These are phyloP conservation scores for Brotula barbata DNA, from an alignment of 2,797 vertebrate genomes.

Conservation along the genomic window DNA sequence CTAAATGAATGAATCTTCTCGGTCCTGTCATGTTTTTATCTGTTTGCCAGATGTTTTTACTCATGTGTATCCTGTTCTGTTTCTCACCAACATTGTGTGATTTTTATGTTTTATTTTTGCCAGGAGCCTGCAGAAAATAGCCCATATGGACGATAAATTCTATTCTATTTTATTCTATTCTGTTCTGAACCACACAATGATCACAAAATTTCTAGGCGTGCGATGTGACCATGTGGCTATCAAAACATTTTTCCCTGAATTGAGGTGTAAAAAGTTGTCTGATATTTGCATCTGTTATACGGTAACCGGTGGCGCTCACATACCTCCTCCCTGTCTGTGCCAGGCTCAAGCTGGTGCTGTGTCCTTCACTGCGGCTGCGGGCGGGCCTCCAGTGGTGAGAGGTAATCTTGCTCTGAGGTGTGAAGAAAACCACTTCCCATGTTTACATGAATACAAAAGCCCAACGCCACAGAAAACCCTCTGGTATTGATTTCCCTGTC, in stretches of 20 bases:
- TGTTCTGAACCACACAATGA: no score
- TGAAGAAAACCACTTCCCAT: slow-evolving; percentile 96
- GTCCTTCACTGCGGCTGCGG: slow-evolving; percentile 57
- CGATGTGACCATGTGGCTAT: slow-evolving; percentile 53
- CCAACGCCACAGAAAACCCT: slow-evolving; percentile 91
- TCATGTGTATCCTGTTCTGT: no score
- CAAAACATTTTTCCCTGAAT: slow-evolving; percentile 42
- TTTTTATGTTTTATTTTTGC: no score
- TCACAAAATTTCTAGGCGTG: slow-evolving; percentile 58
- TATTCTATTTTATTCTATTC: no score
- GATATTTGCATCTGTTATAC: slow-evolving; percentile 54
- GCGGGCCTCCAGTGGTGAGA: slow-evolving; percentile 80
- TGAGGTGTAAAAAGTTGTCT: slow-evolving; percentile 37
- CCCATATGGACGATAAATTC: no score
- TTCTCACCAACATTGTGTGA: no score
- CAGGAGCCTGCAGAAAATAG: no score
- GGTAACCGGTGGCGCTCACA: slow-evolving; percentile 53
- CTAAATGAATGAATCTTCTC: no score
- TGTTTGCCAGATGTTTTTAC: no score
- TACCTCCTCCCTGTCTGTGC: slow-evolving; percentile 50
- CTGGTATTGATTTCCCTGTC: slow-evolving; percentile 97
- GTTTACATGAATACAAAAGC: slow-evolving; percentile 95
- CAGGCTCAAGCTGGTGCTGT: slow-evolving; percentile 72
- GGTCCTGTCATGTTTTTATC: no score
- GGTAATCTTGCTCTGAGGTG: slow-evolving; percentile 84